Conservation (phyloP, 2,797 vertebrate species). For the Phataginus tricuspis region DNA sequence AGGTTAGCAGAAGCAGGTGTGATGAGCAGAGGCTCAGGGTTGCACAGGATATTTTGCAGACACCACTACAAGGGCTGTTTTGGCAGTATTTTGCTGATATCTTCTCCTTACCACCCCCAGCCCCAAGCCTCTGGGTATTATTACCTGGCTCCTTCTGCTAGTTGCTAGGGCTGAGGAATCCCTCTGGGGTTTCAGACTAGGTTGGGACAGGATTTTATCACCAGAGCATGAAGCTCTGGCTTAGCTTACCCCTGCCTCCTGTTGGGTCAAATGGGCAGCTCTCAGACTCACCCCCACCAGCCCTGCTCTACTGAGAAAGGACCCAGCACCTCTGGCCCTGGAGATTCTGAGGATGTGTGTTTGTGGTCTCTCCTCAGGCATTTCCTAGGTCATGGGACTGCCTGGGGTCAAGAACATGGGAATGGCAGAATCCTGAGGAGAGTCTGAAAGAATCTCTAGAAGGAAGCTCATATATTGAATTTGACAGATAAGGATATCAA, state of each 20-base stretch:
- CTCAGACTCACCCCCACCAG: not conserved
- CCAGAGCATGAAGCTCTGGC: not conserved
- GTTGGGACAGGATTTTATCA: conserved; percentile 35
- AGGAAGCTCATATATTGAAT: not conserved
- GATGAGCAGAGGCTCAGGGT: conserved; percentile 7
- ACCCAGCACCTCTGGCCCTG: not conserved
- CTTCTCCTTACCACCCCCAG: not conserved
- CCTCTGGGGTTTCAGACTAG: conserved; percentile 26
- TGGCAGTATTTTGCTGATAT: no score
- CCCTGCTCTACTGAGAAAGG: conserved; percentile 15
- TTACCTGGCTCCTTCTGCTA: conserved; percentile 34
- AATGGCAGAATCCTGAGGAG: not conserved
- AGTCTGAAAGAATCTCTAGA: conserved; percentile 5
- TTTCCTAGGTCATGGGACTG: not conserved
- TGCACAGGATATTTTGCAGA: conserved; percentile 21
- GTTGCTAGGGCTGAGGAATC: conserved; percentile 2
- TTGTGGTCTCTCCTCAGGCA: not conserved
- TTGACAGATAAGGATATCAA: not conserved
- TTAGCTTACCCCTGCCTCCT: not conserved
- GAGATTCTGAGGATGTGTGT: not conserved
- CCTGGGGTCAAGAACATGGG: not conserved
- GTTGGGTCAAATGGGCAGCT: not conserved
- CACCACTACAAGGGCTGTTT: not conserved
- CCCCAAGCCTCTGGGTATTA: not conserved
- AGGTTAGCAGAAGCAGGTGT: conserved; percentile 51